Conservation (phyloP, 2,888 invertebrate genomes). For the Oligia strigilis region DNA sequence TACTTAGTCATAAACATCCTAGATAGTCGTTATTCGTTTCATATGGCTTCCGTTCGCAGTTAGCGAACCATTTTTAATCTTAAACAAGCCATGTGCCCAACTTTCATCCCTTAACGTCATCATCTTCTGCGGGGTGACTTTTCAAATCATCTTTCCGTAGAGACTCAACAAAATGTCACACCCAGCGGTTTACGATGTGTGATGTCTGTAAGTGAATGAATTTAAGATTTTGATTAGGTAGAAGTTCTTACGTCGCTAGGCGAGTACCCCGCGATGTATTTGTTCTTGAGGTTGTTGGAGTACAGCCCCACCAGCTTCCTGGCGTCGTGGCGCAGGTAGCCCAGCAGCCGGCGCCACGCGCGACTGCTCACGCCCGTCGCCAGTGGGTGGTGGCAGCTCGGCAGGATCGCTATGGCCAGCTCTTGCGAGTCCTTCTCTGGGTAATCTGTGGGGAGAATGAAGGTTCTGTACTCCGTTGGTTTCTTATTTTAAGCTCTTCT, state of each 20-base stretch:
- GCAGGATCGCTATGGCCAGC: conserved; percentile 92
- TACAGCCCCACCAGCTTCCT: conserved; percentile 91
- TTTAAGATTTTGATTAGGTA: background rate
- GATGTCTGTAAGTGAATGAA: background rate
- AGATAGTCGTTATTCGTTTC: background rate
- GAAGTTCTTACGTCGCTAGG: conserved; percentile 78
- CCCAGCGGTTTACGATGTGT: background rate
- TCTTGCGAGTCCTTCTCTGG: conserved; percentile 89
- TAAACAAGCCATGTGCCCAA: background rate
- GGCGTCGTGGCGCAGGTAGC: conserved; percentile 90
- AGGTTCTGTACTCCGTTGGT: background rate
- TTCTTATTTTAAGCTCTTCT: background rate
- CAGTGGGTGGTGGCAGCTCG: conserved; percentile 94
- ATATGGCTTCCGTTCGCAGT: background rate
- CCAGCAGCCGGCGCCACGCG: conserved; percentile 93
- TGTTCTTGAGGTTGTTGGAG: conserved; percentile 90
- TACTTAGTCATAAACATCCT: background rate
- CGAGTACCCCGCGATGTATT: conserved; percentile 91
- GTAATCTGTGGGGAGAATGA: conserved; percentile 75
- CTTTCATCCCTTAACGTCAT: background rate
- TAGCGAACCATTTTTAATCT: background rate
- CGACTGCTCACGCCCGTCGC: conserved; percentile 90
- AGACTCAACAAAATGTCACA: background rate
- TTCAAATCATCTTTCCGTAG: background rate
- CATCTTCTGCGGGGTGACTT: background rate